Conservation (phyloP, 2,113 vertebrate genomes). For the Lagenorhynchus albirostris region DNA sequence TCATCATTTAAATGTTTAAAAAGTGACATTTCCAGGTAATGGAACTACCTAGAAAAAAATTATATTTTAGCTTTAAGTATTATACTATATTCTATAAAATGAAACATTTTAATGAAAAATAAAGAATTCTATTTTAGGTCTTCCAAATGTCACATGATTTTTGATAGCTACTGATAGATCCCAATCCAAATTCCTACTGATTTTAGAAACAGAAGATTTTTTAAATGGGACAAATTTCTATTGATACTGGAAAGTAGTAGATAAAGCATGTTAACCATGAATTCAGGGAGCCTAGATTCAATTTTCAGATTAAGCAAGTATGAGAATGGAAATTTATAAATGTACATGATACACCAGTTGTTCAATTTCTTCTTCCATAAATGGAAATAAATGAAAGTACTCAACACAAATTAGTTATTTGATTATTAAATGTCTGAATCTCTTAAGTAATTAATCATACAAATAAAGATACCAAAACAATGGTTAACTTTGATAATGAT, state of each 20-base stretch:
- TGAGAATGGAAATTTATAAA: not conserved
- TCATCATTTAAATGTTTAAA: not conserved
- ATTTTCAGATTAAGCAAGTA: not conserved
- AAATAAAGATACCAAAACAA: not conserved
- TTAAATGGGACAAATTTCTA: not conserved
- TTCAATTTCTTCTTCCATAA: not conserved
- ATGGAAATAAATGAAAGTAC: not conserved
- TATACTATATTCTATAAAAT: not conserved
- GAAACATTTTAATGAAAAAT: not conserved
- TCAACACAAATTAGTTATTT: not conserved
- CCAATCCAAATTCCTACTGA: not conserved
- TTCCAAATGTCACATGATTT: not conserved
- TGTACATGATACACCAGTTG: not conserved
- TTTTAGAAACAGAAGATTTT: not conserved
- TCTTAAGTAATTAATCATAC: not conserved
- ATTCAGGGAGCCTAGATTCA: not conserved
- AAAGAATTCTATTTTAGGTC: not conserved
- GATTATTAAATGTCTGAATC: not conserved
- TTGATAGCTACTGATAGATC: not conserved
- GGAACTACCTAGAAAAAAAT: not conserved
- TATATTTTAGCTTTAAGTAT: not conserved
- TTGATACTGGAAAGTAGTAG: not conserved
- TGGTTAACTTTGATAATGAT: not conserved
- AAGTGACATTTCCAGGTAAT: not conserved
- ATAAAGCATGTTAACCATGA: not conserved